Evolutionary conservation across 2,888 invertebrate genomes (phyloP), one percentile per base, ranked within the genome.

Genomic region (Thymelicus lineola): DNA sequence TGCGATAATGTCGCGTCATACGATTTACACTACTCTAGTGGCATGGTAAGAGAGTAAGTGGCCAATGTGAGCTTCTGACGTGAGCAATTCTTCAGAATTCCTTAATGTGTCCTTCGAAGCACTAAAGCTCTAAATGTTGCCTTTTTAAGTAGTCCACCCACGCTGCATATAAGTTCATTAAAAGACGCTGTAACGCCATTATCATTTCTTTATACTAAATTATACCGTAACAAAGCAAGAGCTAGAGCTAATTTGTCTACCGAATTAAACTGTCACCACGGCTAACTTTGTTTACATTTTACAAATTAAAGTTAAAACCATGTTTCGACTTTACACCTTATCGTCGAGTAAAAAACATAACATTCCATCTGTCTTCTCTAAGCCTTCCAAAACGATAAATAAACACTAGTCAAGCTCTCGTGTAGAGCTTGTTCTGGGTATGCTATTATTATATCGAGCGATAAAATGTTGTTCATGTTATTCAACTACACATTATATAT

Each of bases 371-470:
- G 90, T 90, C 90, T 91, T 87, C 87, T 86, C 85, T 87, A 88
- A 90, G 89, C 88, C 91, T 85, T 90, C 89, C 87, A 90, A 91
- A 93, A 91, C 90, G 91, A 91, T 91, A 91, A 93, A 91, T 91
- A 93, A 93, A 92, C 92, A 92, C 91, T 90, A 90, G 86, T 79
- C 84, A 81, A 81, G 81, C 82, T 86, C 89, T 88, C 81, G 83
- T 86, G 79, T 86, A 82, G 82, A 87, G 86, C 81, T 83, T 82
- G 82, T 79, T 82, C 75, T 74, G 70, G 71, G 79, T 75, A 70
- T 70, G 60, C 73, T 87, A 90, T 87, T 85, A 75, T 80, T 72
- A 73, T 77, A 80, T 66, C 80, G 73, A 68, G 82, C 87, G 86
- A 80, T 80, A 84, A 77, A 62, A 75, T 80, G 65, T 80, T 35